Conservation (phyloP, 2,113 vertebrate species). For the Psilopsiagon aymara region DNA sequence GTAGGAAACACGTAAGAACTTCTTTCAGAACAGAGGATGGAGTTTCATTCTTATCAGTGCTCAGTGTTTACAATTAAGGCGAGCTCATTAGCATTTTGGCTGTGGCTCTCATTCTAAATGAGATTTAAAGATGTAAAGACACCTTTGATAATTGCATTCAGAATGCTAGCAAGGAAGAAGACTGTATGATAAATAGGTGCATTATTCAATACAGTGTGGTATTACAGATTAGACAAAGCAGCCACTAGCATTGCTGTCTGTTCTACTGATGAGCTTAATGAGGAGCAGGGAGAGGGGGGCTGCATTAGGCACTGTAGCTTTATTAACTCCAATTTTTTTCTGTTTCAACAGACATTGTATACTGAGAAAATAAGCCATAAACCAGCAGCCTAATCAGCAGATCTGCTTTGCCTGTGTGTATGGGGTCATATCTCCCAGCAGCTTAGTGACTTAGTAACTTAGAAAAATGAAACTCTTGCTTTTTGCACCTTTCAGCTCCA, state of each 20-base stretch:
- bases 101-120: not conserved
- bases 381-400: not conserved
- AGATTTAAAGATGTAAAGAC: constrained; percentile 45
- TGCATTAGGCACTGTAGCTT: not conserved
- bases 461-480: constrained; percentile 34
- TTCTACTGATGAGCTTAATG: not conserved
- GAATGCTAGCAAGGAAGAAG: not conserved
- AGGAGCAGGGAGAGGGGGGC: not conserved
- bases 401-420: not conserved
- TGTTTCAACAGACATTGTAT: not conserved
- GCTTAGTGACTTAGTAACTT: constrained; percentile 51
- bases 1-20: constrained; percentile 60
- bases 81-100: constrained; percentile 57
- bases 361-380: not conserved
- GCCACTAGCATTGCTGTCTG: not conserved
- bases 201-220: not conserved
- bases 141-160: not conserved
- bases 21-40: constrained; percentile 54
- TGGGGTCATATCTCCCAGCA: not conserved
- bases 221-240: not conserved
- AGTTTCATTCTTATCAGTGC: constrained; percentile 58
- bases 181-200: not conserved
- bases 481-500: not conserved
- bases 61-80: constrained; percentile 53
- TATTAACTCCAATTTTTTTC: not conserved